phyloP scores from a whole-genome alignment of 2,888 invertebrate genomes.

The Notocelia uddmanniana region DNA sequence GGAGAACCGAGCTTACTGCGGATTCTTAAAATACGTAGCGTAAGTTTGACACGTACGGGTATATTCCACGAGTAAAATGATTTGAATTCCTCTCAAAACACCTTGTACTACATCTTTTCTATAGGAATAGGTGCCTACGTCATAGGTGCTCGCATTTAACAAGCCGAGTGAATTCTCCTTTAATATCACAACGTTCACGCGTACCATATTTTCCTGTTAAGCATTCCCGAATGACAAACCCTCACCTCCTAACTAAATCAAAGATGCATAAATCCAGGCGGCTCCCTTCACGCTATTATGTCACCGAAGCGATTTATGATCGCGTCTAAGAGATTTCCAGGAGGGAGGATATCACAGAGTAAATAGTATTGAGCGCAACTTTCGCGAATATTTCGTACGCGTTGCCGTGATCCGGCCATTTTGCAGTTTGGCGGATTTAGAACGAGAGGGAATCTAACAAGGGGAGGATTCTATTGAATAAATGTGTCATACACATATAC shows the following conservation, averaged over 20 bases:
- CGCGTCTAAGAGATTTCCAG: constrained; percentile 80
- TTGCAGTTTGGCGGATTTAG: constrained; percentile 28
- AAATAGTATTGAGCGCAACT: constrained; percentile 73
- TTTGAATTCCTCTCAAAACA: too few species aligned
- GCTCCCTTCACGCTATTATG: constrained; percentile 82
- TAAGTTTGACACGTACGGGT: too few species aligned
- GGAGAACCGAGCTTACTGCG: too few species aligned
- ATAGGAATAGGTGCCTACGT: neutral
- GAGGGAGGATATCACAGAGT: constrained; percentile 71
- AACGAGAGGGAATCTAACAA: constrained; percentile 12
- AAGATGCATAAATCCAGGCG: constrained; percentile 81
- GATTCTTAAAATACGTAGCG: too few species aligned
- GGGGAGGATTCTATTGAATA: neutral
- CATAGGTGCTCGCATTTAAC: neutral
- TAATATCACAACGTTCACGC: constrained; percentile 58
- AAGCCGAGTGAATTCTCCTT: constrained; percentile 49
- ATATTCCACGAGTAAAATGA: too few species aligned
- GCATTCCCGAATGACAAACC: constrained; percentile 66
- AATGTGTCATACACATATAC: neutral
- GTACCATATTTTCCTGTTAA: constrained; percentile 63
- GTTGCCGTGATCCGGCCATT: constrained; percentile 39
- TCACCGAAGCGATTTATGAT: constrained; percentile 84
- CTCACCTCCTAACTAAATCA: constrained; percentile 77
- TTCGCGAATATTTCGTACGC: constrained; percentile 40
- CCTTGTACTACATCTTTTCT: too few species aligned